Percentiles rank a stretch among this genome's conserved stretches.
Evolutionary conservation across 2,888 invertebrate species (phyloP).

Genomic region (Tetropium fuscum): DNA sequence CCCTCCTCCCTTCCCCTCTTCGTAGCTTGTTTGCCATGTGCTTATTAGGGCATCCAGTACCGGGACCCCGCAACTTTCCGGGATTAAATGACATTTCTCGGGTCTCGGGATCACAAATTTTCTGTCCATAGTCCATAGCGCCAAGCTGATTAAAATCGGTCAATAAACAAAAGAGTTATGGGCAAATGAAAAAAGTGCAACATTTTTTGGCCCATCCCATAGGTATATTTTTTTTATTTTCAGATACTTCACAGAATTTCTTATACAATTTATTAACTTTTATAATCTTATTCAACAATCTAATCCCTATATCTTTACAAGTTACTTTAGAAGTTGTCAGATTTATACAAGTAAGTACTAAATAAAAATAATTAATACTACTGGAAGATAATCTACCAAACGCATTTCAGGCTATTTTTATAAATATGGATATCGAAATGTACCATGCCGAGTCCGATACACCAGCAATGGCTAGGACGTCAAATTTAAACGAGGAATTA

Average conservation of each 20-base stretch:
- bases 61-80: no score
- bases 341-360: constrained; percentile 78
- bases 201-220: no score
- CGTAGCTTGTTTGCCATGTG: no score
- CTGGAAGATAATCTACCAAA: background rate
- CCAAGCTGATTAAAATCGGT: no score
- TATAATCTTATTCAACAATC: constrained; percentile 98
- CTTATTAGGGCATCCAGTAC: no score
- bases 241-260: constrained; percentile 47
- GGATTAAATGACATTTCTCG: no score
- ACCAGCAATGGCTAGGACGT: constrained; percentile 96
- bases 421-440: constrained; percentile 97
- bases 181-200: no score
- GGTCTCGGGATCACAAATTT: no score
- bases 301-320: constrained; percentile 99
- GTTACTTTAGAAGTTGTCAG: constrained; percentile 98
- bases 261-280: constrained; percentile 96
- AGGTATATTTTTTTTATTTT: constrained; percentile 41
- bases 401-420: constrained; percentile 82
- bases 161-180: no score
- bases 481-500: constrained; percentile 97
- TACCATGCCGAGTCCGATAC: constrained; percentile 92
- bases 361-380: background rate
- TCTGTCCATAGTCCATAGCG: no score
- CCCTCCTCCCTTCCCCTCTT: no score